Evolutionary conservation across 2,797 vertebrate species (phyloP).

Genomic region (Chiloscyllium punctatum): DNA sequence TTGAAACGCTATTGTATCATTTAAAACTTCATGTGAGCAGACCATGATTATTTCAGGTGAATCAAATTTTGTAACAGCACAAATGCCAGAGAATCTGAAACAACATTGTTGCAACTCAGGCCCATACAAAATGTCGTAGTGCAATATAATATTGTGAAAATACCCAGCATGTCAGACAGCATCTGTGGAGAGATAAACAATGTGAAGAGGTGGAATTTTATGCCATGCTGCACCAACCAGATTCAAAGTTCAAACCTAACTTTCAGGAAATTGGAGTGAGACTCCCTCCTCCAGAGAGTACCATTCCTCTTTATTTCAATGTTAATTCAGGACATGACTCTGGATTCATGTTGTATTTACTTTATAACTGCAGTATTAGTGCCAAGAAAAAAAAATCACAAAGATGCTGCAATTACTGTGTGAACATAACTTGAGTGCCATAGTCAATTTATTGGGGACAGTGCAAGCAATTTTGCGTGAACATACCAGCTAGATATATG

Average conservation of each 20-base stretch:
- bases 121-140: background rate
- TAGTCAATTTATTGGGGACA: background rate
- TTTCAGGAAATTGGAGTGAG: background rate
- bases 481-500: background rate
- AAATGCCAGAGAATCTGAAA: background rate
- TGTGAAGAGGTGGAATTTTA: background rate
- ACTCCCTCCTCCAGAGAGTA: background rate
- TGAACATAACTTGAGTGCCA: background rate
- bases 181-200: background rate
- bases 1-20: background rate
- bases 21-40: background rate
- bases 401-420: background rate
- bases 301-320: background rate
- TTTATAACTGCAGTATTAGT: background rate
- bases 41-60: background rate
- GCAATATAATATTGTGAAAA: background rate
- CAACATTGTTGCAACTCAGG: background rate
- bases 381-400: background rate
- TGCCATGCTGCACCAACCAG: background rate
- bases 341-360: background rate
- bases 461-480: background rate
- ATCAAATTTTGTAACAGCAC: background rate
- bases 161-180: background rate
- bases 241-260: background rate
- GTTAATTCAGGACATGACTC: background rate